Conservation (phyloP, 2,113 vertebrate genomes). For the Cavia porcellus region DNA sequence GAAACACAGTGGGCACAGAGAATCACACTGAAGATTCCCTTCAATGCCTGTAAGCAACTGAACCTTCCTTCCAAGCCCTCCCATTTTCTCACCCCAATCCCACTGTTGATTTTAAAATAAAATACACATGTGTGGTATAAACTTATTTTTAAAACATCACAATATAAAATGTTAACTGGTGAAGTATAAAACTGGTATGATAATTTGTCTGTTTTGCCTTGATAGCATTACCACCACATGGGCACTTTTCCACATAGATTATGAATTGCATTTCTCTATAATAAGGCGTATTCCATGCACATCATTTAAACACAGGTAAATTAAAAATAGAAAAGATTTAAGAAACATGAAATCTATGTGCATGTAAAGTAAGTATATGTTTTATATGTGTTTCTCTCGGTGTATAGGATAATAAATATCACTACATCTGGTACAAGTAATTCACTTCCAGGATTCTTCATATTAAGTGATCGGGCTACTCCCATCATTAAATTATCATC, state of each 20-base stretch:
- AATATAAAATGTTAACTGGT: conserved; percentile 88
- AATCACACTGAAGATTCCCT: conserved; percentile 78
- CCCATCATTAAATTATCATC: conserved; percentile 83
- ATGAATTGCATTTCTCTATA: conserved; percentile 88
- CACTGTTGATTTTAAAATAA: conserved; percentile 87
- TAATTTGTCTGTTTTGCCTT: conserved; percentile 87
- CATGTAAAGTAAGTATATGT: conserved; percentile 77
- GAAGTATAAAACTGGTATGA: conserved; percentile 86
- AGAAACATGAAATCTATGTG: conserved; percentile 84
- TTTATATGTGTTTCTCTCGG: conserved; percentile 73
- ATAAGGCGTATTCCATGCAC: conserved; percentile 92
- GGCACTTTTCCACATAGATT: conserved; percentile 90
- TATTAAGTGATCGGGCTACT: conserved; percentile 83
- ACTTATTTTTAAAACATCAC: conserved; percentile 80
- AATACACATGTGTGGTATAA: conserved; percentile 88
- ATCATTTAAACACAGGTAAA: conserved; percentile 87
- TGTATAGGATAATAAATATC: conserved; percentile 83
- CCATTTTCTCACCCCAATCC: conserved; percentile 62
- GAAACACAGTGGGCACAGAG: conserved; percentile 72
- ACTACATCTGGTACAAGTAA: conserved; percentile 79
- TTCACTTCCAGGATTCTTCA: conserved; percentile 83
- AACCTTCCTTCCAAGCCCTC: conserved; percentile 69
- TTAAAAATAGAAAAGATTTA: conserved; percentile 86
- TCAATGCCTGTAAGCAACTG: conserved; percentile 80
- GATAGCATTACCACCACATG: conserved; percentile 88